Evolutionary conservation across 2,113 vertebrate species (phyloP).

Genomic region (Marcusenius ussheri): DNA sequence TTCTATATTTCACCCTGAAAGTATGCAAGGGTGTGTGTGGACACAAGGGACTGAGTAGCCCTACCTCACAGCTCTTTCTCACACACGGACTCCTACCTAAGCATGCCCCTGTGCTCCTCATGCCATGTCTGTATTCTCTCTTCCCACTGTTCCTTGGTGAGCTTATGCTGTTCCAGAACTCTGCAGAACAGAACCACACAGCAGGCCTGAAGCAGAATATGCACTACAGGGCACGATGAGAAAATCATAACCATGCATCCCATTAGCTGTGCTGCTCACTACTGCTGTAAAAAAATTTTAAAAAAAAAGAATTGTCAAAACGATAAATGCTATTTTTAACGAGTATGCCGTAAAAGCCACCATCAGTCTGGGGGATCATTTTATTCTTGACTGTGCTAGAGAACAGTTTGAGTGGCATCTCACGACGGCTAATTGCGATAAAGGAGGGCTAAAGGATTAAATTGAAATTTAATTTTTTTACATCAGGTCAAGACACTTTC

Average conservation of each 20-base stretch:
- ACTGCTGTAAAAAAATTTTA: background rate
- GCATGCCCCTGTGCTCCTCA: slow-evolving; percentile 90
- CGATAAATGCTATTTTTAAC: background rate
- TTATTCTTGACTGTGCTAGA: background rate
- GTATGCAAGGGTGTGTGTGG: background rate
- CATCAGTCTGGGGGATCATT: background rate
- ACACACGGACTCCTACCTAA: slow-evolving; percentile 63
- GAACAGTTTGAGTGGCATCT: background rate
- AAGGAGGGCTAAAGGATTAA: background rate
- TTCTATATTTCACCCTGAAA: background rate
- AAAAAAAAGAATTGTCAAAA: background rate
- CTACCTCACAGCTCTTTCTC: too few species aligned
- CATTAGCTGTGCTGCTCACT: background rate
- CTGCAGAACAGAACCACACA: slow-evolving; percentile 50
- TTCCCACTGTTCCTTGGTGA: slow-evolving; percentile 98
- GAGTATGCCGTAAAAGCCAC: background rate
- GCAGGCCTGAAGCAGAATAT: background rate
- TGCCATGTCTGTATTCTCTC: slow-evolving; percentile 98
- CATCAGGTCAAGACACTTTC: background rate
- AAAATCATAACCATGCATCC: background rate
- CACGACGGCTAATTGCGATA: background rate
- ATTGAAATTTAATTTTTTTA: background rate
- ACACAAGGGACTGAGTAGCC: background rate
- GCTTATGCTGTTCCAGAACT: slow-evolving; percentile 94
- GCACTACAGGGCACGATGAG: background rate